phyloP scores from a whole-genome alignment of 2,888 invertebrate genomes.

The Ametastegia equiseti region DNA sequence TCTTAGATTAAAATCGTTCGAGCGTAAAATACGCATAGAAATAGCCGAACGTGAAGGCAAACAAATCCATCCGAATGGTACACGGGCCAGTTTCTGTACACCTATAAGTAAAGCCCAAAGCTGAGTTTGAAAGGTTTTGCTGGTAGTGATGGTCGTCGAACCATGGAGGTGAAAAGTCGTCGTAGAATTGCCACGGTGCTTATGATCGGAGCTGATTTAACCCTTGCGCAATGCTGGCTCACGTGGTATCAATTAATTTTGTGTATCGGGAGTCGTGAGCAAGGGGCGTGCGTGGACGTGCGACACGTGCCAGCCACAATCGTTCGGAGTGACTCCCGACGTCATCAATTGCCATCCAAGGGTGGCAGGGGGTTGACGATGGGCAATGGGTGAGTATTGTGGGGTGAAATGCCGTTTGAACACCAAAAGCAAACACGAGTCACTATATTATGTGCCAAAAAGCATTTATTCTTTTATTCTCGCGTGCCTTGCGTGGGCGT shows the following conservation, averaged over 20 bases:
- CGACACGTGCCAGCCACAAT: constrained; percentile 73
- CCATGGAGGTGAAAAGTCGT: constrained; percentile 14
- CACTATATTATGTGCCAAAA: constrained; percentile 62
- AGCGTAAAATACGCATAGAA: constrained; percentile 35
- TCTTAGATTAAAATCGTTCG: constrained; percentile 36
- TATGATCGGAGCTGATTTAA: constrained; percentile 56
- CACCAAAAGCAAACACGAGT: constrained; percentile 74
- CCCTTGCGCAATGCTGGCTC: constrained; percentile 62
- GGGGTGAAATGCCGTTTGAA: constrained; percentile 62
- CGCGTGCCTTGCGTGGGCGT: constrained; percentile 65
- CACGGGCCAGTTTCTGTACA: neutral
- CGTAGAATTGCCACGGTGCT: constrained; percentile 69
- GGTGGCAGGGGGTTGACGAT: constrained; percentile 10
- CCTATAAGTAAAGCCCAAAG: neutral
- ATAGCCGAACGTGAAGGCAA: neutral
- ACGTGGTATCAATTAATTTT: constrained; percentile 74
- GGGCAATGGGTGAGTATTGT: neutral
- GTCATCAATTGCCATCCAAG: constrained; percentile 71
- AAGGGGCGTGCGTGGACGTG: constrained; percentile 52
- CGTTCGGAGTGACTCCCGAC: constrained; percentile 69
- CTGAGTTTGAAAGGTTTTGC: too few relatives aligned
- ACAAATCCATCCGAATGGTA: neutral
- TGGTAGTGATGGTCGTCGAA: too few relatives aligned
- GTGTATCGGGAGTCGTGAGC: constrained; percentile 57
- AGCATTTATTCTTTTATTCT: constrained; percentile 63